These are phyloP conservation scores for Heliconius nattereri DNA, from an alignment of 1,140 invertebrate species.

Conservation along the genomic window DNA sequence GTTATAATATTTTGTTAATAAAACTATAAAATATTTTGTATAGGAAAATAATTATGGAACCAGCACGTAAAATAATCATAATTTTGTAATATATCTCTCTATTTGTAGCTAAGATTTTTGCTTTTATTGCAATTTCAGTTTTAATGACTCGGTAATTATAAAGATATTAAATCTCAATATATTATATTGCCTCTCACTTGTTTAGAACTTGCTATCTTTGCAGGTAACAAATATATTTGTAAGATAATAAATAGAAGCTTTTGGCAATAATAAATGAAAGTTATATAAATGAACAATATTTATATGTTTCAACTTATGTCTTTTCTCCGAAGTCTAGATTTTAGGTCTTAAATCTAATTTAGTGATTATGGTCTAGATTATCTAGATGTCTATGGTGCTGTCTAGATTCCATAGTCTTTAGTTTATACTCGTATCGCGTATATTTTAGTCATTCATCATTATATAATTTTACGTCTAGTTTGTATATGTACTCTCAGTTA, in stretches of 20 bases:
- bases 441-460: not conserved
- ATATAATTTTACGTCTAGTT: not conserved
- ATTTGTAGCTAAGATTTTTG: too few relatives aligned
- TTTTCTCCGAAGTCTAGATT: not conserved
- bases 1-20: too few relatives aligned
- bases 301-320: not conserved
- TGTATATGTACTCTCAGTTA: not conserved
- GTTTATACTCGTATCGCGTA: not conserved
- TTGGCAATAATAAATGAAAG: not conserved
- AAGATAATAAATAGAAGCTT: not conserved
- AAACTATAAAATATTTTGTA: too few relatives aligned
- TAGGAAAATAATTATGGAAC: too few relatives aligned
- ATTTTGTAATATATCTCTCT: too few relatives aligned
- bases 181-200: too few relatives aligned
- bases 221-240: not conserved
- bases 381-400: slow-evolving; percentile 10
- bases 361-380: not conserved
- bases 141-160: too few relatives aligned
- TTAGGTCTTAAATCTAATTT: not conserved
- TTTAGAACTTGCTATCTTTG: not conserved
- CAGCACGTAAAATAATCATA: too few relatives aligned
- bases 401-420: not conserved
- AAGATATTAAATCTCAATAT: too few relatives aligned
- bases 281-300: not conserved
- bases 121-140: too few relatives aligned